Percentiles rank a stretch among this genome's conserved stretches.
Evolutionary conservation across 2,113 vertebrate species (phyloP).

Genomic region (Datnioides undecimradiatus): DNA sequence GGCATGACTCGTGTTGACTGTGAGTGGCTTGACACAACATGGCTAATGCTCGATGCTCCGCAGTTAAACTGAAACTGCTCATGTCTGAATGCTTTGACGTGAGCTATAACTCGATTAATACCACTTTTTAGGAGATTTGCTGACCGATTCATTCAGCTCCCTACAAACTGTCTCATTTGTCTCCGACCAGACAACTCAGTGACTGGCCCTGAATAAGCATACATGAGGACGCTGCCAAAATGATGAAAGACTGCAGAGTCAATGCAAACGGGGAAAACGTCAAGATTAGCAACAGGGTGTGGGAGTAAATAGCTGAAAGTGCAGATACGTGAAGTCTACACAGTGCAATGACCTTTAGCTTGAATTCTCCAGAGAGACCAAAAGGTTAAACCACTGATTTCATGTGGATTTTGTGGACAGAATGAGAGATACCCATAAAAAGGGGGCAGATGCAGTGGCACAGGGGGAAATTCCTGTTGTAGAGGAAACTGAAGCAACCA

Average conservation of each 20-base stretch:
- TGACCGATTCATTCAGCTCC: neutral
- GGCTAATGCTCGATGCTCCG: neutral
- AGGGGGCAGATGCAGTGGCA: neutral
- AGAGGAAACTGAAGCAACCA: neutral
- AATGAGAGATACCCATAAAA: neutral
- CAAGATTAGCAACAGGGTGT: neutral
- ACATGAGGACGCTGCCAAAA: neutral
- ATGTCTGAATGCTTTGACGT: neutral
- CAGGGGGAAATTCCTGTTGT: neutral
- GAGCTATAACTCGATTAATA: neutral
- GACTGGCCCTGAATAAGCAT: neutral
- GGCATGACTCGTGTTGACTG: neutral
- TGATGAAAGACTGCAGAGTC: neutral
- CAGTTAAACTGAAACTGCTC: neutral
- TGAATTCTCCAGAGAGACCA: neutral
- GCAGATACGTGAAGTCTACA: neutral
- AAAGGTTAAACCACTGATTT: conserved; percentile 25
- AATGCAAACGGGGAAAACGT: neutral
- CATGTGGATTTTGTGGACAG: neutral
- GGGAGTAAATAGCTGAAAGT: neutral
- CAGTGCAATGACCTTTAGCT: conserved; percentile 20
- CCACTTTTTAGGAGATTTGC: neutral
- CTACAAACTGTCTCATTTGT: neutral
- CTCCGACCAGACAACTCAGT: neutral
- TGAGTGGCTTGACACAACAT: neutral